Conservation (phyloP, 2,888 invertebrate genomes). For the Eucera pruinosa region DNA sequence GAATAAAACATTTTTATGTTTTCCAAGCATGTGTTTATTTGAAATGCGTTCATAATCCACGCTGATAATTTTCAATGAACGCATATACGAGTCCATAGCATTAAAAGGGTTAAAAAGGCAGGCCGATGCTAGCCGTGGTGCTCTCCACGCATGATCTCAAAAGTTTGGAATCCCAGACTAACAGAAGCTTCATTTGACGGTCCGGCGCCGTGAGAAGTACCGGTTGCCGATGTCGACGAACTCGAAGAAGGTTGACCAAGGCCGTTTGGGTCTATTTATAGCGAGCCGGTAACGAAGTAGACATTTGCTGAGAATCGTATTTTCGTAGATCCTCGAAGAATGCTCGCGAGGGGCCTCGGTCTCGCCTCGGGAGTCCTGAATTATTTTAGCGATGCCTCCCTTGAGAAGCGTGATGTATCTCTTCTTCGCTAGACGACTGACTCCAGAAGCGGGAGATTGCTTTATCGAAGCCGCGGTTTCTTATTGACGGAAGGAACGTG, state of each 20-base stretch:
- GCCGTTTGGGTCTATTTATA: constrained; percentile 71
- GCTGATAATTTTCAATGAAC: too few species aligned
- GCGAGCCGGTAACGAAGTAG: constrained; percentile 64
- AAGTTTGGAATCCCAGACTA: constrained; percentile 23
- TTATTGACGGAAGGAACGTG: constrained; percentile 13
- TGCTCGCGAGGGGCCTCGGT: constrained; percentile 5
- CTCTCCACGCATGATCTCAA: not conserved
- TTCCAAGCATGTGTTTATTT: too few species aligned
- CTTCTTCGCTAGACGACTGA: not conserved
- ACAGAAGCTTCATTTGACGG: constrained; percentile 18
- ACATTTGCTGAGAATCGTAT: constrained; percentile 65
- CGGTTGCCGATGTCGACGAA: constrained; percentile 65
- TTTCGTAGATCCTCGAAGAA: constrained; percentile 60
- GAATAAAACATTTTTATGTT: too few species aligned
- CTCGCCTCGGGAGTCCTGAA: constrained; percentile 30
- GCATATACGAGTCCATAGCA: too few species aligned
- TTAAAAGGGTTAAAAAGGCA: too few species aligned
- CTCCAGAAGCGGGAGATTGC: not conserved
- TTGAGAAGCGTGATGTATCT: not conserved
- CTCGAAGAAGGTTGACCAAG: constrained; percentile 72
- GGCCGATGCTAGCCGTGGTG: not conserved
- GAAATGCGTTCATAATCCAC: too few species aligned
- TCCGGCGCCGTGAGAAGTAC: constrained; percentile 28
- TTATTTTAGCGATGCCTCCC: constrained; percentile 33
- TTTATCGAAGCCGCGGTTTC: constrained; percentile 32